phyloP scores from a whole-genome alignment of 2,888 invertebrate genomes.

The Cylindroiulus punctatus region DNA sequence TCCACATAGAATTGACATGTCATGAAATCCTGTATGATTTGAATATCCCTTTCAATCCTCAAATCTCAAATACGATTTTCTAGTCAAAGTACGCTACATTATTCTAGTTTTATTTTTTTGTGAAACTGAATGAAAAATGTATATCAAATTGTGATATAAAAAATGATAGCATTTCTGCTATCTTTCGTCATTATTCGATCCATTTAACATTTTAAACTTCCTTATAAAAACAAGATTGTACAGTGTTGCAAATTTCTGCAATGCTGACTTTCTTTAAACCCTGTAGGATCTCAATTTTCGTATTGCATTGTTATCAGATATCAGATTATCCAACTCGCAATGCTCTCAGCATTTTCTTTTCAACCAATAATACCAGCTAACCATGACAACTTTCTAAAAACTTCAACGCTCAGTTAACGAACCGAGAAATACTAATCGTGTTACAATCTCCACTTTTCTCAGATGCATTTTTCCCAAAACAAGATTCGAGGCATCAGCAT shows the following conservation, averaged over 20 bases:
- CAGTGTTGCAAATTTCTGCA: not conserved
- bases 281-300: not conserved
- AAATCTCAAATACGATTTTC: no score
- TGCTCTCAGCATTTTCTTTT: not conserved
- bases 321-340: not conserved
- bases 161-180: no score
- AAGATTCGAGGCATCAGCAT: not conserved
- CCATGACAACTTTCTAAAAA: not conserved
- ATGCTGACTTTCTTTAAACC: not conserved
- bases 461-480: not conserved
- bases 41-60: no score
- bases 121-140: no score
- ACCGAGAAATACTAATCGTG: constrained; percentile 14
- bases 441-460: not conserved
- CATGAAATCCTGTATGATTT: no score
- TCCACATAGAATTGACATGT: no score
- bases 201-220: no score
- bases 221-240: no score
- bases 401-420: not conserved
- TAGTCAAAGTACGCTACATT: no score
- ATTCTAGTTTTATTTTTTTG: no score
- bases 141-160: no score
- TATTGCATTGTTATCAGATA: not conserved
- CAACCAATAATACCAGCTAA: not conserved
- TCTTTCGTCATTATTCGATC: no score